phyloP scores from a whole-genome alignment of 2,888 invertebrate species.

The Heterodera filipjevi region DNA sequence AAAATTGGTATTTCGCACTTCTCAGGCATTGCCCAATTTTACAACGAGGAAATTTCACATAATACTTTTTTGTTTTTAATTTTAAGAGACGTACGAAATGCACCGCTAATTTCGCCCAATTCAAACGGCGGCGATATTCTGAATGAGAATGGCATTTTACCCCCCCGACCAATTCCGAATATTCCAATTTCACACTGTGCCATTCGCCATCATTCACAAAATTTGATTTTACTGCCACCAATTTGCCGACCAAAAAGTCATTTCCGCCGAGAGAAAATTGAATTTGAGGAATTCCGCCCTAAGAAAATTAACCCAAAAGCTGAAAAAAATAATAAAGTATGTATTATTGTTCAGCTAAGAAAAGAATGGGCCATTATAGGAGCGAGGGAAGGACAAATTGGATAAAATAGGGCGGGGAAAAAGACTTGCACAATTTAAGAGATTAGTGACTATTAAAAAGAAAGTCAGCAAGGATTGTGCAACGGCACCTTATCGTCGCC shows the following conservation, averaged over 20 bases:
- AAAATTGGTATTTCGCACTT: no score
- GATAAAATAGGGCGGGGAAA: neutral
- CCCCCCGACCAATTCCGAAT: constrained; percentile 42
- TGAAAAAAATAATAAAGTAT: neutral
- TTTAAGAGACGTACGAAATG: no score
- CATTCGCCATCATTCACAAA: constrained; percentile 61
- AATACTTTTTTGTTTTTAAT: no score
- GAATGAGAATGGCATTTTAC: neutral
- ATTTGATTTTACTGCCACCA: constrained; percentile 55
- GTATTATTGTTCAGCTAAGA: neutral
- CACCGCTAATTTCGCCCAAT: no score
- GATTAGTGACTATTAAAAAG: no score
- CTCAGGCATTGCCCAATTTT: no score
- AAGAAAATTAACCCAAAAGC: constrained; percentile 38
- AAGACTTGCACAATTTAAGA: neutral
- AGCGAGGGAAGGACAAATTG: neutral
- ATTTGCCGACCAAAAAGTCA: constrained; percentile 33
- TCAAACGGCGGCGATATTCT: no score
- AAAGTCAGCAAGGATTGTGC: neutral
- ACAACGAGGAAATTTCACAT: no score
- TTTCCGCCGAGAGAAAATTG: constrained; percentile 42
- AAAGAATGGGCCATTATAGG: neutral
- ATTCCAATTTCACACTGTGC: constrained; percentile 55
- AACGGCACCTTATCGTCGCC: neutral
- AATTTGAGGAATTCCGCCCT: constrained; percentile 49